Conservation (phyloP, 2,113 vertebrate genomes). For the Cephalophus harveyi region DNA sequence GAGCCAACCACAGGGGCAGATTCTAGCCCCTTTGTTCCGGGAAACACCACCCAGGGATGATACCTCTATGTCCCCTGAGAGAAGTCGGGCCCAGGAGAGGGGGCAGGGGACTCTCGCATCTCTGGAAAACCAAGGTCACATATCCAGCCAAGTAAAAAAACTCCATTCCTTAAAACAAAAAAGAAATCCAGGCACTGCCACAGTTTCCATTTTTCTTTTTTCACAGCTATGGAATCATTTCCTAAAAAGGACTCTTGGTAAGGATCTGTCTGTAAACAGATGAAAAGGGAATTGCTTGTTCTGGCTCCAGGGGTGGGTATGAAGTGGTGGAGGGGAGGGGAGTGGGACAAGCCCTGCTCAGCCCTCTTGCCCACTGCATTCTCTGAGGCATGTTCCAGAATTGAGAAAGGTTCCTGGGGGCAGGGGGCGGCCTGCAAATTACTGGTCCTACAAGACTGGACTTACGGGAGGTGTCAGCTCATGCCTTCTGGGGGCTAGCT, state of each 20-base stretch:
- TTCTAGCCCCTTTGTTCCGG: background rate
- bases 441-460: rapidly evolving
- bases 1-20: background rate
- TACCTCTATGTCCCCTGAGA: background rate
- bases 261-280: background rate
- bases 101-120: rapidly evolving
- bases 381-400: background rate
- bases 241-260: slow-evolving; percentile 25
- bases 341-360: rapidly evolving
- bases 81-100: background rate
- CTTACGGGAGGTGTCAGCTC: rapidly evolving
- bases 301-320: background rate
- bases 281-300: background rate
- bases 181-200: background rate
- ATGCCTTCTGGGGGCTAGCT: rapidly evolving
- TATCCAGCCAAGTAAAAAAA: background rate
- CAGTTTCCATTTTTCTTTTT: background rate
- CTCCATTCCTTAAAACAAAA: background rate
- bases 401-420: too few species aligned
- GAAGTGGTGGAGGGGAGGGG: background rate
- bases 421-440: too few species aligned
- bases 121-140: background rate
- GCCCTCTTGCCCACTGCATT: rapidly evolving
- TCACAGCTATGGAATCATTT: background rate
- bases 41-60: background rate